phyloP scores from a whole-genome alignment of 2,888 invertebrate genomes.

The Arge pagana region DNA sequence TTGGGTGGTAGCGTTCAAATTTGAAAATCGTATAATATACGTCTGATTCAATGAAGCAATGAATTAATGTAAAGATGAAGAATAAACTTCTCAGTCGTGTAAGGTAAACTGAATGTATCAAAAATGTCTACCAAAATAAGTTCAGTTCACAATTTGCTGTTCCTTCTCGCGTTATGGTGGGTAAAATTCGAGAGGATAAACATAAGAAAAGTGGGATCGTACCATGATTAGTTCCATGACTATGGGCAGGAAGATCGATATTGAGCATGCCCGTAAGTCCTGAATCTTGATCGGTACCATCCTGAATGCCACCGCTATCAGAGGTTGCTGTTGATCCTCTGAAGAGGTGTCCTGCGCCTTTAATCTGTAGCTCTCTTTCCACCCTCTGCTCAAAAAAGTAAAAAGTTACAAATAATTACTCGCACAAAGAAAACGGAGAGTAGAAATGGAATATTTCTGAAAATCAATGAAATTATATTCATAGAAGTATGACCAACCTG shows the following conservation, averaged over 20 bases:
- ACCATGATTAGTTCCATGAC: conserved; percentile 41
- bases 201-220: conserved; percentile 26
- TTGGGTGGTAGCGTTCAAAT: too few species aligned
- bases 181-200: conserved; percentile 25
- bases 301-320: conserved; percentile 38
- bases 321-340: conserved; percentile 43
- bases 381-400: conserved; percentile 62
- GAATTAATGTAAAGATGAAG: too few species aligned
- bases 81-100: too few species aligned
- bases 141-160: conserved; percentile 30
- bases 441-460: conserved; percentile 4
- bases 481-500: conserved; percentile 41
- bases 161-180: conserved; percentile 31
- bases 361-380: conserved; percentile 69
- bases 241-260: conserved; percentile 57
- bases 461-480: conserved; percentile 12
- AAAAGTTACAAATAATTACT: too few species aligned
- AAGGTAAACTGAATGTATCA: too few species aligned
- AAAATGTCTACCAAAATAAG: too few species aligned
- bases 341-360: conserved; percentile 53
- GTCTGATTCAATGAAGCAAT: too few species aligned
- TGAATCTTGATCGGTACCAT: conserved; percentile 42
- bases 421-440: too few species aligned
- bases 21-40: too few species aligned
- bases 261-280: conserved; percentile 59